Base-by-base conservation (phyloP, 1,140 invertebrate genomes). In the Drosophila rufa region DNA sequence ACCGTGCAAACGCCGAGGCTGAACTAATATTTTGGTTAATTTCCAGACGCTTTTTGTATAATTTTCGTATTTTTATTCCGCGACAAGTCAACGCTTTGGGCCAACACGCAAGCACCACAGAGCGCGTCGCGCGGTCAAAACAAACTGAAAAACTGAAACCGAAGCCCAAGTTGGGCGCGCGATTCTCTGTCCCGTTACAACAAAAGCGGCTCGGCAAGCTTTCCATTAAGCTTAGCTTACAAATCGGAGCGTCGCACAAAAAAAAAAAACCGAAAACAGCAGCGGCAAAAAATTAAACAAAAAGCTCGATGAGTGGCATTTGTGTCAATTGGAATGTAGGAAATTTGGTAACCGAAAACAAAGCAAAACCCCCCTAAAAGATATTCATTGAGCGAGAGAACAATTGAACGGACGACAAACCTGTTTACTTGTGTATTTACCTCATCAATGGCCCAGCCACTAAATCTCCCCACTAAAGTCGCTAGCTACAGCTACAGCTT, bases 101-200 rank as follows among this genome's bases (percentile, higher is more conserved):
- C 64, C 50, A 65, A 66, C 62, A 76, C 65, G 4, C 19, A 40
- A 56, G 40, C 53, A 56, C 53, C 53, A 40, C 85, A 64, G 66
- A 75, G 40, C 81, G 56, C 27, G 75, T 58, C 50, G 84, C 81
- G 48, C 75, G 75, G 64, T 74, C 62, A 79, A 90, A 79, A 71
- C 84, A 67, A 89, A 89, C 85, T 89, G 84, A 89, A 80, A 59
- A 89, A 89, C 85, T 89, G 80, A 90, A 80, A 71, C 75, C 61
- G 70, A 66, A 68, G 74, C 57, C 33, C 25, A 69, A 73, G 36
- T 64, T 59, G 43, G 51, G 59, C 27, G 59, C 33, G 40, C 55
- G 19, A 71, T 60, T 66, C 51, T 73, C 50, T 56, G 60, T 76
- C 62, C 74, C 70, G 70, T 74, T 74, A 74, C 70, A 74, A 50